Percentiles rank a stretch among this genome's conserved stretches.
Evolutionary conservation across 1,140 invertebrate species (phyloP).

Genomic region (Acyrthosiphon pisum): DNA sequence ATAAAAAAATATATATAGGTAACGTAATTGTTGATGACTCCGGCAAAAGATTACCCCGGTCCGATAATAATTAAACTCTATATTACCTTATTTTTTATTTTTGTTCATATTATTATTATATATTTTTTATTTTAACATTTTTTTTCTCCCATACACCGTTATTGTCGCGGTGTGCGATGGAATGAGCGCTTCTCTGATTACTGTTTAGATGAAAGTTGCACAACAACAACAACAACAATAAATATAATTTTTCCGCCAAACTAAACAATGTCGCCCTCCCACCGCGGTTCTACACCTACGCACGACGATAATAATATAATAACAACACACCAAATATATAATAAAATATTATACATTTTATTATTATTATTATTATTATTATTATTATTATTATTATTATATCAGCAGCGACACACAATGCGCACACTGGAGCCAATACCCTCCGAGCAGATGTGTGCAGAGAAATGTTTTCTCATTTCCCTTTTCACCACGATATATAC

Average conservation of each 20-base stretch:
- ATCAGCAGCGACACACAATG: not conserved
- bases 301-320: not conserved
- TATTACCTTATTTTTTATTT: not conserved
- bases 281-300: not conserved
- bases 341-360: not conserved
- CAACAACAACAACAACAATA: not conserved
- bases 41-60: not conserved
- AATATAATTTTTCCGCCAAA: not conserved
- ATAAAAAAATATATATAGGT: too few species aligned
- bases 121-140: not conserved
- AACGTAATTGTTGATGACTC: not conserved
- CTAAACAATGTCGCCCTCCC: not conserved
- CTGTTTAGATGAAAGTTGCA: not conserved
- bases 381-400: not conserved
- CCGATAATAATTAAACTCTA: not conserved
- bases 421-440: not conserved
- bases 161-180: not conserved
- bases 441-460: not conserved
- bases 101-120: not conserved
- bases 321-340: not conserved
- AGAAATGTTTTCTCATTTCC: constrained; percentile 1
- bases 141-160: not conserved
- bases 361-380: not conserved
- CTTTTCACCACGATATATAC: not conserved
- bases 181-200: not conserved